Evolutionary conservation across 2,113 vertebrate species (phyloP), one percentile per base, ranked within the genome.

Genomic region (Thalassoma bifasciatum): DNA sequence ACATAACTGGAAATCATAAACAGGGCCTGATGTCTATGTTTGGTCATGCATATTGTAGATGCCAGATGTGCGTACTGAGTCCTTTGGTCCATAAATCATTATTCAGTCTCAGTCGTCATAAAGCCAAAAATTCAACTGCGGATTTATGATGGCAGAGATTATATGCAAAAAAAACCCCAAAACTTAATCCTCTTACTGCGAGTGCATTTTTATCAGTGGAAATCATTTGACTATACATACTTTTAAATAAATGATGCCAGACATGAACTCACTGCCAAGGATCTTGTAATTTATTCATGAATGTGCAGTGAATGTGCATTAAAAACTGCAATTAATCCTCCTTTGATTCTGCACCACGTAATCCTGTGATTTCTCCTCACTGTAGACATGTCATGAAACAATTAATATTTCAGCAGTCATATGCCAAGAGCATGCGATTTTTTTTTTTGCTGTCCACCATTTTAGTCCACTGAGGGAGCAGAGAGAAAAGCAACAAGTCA

Each of bases 11-110:
- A 79, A 71, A 80, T 67, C 4, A 10, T 73, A 84, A 84, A 81
- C 75, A 86, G 47, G 73, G 36, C 38, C 75, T 37, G 26, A 46
- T 59, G 50, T 66, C 76, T 77, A n/a, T 30, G 75, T 80, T 71
- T 78, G 76, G 44, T 77, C 65, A 70, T 72, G 76, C 77, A 84
- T 85, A 82, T 67, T 88, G 79, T 30, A 82, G 69, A 82, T 66
- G 62, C 64, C 85, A 88, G 85, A 85, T 86, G 82, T 8, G 76
- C 63, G 67, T 62, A 72, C 17, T 44, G 58, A 46, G 72, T 82
- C 50, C 51, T 71, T 65, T 49, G 52, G 50, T 61, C 42, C 51
- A 58, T 57, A 78, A 82, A 81, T 77, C 54, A 82, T 65, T 38
- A 63, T 58, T 75, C 30, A 21, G 0, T 73, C 49, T 77, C 64